A percentile compares a stretch with the other conserved stretches of the same genome.
Evolutionary conservation across 1,140 invertebrate genomes (phyloP).

Genomic region (Limonius californicus): DNA sequence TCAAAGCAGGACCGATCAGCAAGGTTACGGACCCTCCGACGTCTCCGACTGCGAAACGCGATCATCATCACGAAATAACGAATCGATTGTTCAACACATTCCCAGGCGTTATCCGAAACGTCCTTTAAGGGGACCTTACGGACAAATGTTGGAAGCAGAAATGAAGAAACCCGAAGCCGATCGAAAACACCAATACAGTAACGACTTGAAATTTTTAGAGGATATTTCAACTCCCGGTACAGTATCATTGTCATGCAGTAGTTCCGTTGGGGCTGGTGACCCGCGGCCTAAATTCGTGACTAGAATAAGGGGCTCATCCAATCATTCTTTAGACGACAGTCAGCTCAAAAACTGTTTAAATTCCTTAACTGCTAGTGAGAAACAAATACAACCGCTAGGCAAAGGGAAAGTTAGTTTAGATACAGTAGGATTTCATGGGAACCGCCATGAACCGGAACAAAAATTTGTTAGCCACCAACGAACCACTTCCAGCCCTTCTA

Average conservation of each 20-base stretch:
- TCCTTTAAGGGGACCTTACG: conserved; percentile 73
- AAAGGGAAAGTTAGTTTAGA: conserved; percentile 55
- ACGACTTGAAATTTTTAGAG: conserved; percentile 54
- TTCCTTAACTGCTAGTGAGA: conserved; percentile 23
- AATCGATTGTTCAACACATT: conserved; percentile 36
- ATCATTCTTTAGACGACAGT: conserved; percentile 51
- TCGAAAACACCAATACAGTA: conserved; percentile 51
- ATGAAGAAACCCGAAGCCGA: conserved; percentile 66
- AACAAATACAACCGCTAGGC: conserved; percentile 33
- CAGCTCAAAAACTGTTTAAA: conserved; percentile 34
- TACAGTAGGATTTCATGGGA: conserved; percentile 42
- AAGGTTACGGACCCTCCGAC: conserved; percentile 44
- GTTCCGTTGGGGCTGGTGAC: conserved; percentile 33
- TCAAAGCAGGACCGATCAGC: conserved; percentile 36
- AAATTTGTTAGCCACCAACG: conserved; percentile 62
- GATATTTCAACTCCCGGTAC: conserved; percentile 44
- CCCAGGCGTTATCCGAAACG: conserved; percentile 65
- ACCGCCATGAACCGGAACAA: conserved; percentile 36
- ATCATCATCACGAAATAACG: conserved; percentile 36
- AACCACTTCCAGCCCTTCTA: conserved; percentile 75
- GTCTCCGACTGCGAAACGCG: conserved; percentile 55
- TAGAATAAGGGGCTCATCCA: conserved; percentile 38
- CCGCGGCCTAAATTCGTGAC: conserved; percentile 32
- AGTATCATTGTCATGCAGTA: conserved; percentile 45
- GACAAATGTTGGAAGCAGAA: conserved; percentile 78